Evolutionary conservation across 2,888 invertebrate genomes (phyloP).

Genomic region (Synanthedon formicaeformis): DNA sequence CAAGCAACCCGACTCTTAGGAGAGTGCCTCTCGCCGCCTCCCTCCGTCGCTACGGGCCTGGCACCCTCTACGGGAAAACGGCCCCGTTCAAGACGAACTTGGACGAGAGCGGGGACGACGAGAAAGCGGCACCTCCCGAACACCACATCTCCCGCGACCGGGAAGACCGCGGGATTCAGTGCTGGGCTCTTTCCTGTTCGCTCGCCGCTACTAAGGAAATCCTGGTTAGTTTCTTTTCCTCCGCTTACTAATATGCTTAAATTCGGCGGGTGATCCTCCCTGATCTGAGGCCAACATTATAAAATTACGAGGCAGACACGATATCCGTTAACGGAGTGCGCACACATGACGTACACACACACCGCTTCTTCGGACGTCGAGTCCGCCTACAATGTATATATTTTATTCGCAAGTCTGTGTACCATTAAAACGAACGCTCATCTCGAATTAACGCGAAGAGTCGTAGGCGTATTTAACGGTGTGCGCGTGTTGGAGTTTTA

Average conservation of each 20-base stretch:
- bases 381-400: not conserved
- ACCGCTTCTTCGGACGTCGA: not conserved
- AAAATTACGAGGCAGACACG: not conserved
- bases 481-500: too few species aligned
- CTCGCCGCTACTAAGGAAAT: constrained; percentile 73
- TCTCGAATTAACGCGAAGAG: not conserved
- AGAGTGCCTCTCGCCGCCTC: constrained; percentile 6
- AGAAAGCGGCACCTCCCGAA: not conserved
- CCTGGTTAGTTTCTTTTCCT: constrained; percentile 75
- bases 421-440: not conserved
- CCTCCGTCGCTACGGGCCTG: constrained; percentile 46
- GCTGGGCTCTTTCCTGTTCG: not conserved
- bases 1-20: not conserved
- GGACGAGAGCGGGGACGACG: not conserved
- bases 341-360: not conserved
- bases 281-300: not conserved
- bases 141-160: not conserved
- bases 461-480: not conserved
- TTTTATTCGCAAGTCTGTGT: not conserved
- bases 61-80: constrained; percentile 36
- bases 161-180: not conserved
- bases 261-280: constrained; percentile 18
- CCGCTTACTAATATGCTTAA: constrained; percentile 74
- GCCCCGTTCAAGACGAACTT: not conserved
- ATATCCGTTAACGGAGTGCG: not conserved